Percentiles rank a stretch among this genome's conserved stretches.
These are phyloP conservation scores for Eupeodes corollae DNA, from an alignment of 1,140 invertebrate genomes.

Conservation along the genomic window DNA sequence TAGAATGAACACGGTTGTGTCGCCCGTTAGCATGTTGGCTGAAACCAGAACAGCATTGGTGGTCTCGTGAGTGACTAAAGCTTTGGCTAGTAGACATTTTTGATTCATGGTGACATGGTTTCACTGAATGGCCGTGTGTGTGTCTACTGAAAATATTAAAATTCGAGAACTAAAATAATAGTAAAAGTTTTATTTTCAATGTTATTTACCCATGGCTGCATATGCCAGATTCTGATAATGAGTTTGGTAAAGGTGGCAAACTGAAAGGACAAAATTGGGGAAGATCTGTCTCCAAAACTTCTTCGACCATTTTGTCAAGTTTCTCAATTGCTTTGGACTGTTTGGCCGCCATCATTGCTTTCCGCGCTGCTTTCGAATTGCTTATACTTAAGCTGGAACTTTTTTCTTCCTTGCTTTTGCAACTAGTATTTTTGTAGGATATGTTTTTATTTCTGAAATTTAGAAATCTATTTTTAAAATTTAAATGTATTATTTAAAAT, in stretches of 20 bases:
- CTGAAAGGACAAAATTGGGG: conserved; percentile 8
- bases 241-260: conserved; percentile 17
- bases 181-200: background rate
- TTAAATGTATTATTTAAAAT: too few relatives aligned
- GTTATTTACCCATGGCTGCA: conserved; percentile 27
- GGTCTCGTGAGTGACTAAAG: conserved; percentile 26
- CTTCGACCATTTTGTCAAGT: conserved; percentile 36
- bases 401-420: background rate
- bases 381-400: conserved; percentile 6
- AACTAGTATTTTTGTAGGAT: background rate
- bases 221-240: conserved; percentile 31
- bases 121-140: conserved; percentile 20
- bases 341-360: conserved; percentile 31
- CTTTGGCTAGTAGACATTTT: conserved; percentile 33
- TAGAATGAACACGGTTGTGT: conserved; percentile 35
- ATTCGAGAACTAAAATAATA: background rate
- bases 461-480: too few relatives aligned
- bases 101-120: conserved; percentile 23
- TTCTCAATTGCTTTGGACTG: conserved; percentile 36
- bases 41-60: conserved; percentile 34
- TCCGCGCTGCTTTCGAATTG: conserved; percentile 26
- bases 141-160: conserved; percentile 1
- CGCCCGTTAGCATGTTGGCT: conserved; percentile 28
- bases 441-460: too few relatives aligned
- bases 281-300: conserved; percentile 30